Evolutionary conservation across 2,113 vertebrate genomes (phyloP).

Genomic region (Scortum barcoo): DNA sequence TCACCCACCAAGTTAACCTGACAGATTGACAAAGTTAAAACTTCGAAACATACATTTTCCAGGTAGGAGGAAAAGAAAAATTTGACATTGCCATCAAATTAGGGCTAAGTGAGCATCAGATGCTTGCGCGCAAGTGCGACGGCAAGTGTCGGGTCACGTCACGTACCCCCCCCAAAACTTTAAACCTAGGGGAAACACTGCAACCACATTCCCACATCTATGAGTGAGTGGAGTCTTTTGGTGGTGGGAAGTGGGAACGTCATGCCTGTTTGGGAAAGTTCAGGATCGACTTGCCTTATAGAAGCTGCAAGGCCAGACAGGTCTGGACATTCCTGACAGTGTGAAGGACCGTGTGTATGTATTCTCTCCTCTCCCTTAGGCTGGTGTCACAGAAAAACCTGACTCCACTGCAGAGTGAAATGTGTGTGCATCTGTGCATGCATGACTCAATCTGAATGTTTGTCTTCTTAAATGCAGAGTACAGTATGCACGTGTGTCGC

Average conservation of each 20-base stretch:
- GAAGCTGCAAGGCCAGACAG: conserved; percentile 76
- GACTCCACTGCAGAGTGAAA: conserved; percentile 2
- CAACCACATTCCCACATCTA: conserved; percentile 64
- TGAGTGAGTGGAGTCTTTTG: conserved; percentile 34
- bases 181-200: too few relatives aligned
- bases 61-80: conserved; percentile 21
- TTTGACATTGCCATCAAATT: conserved; percentile 27
- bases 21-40: conserved; percentile 56
- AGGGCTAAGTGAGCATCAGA: conserved; percentile 10
- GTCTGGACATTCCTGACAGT: conserved; percentile 69
- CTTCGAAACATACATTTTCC: conserved; percentile 29
- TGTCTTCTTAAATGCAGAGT: neutral
- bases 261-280: conserved; percentile 56
- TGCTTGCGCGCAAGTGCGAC: too few relatives aligned
- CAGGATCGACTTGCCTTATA: conserved; percentile 53
- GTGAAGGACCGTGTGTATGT: conserved; percentile 17
- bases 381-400: conserved; percentile 36
- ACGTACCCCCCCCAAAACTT: too few relatives aligned
- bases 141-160: too few relatives aligned
- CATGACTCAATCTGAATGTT: neutral
- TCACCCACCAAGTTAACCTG: conserved; percentile 63
- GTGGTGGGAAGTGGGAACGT: conserved; percentile 58
- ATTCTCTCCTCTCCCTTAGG: neutral
- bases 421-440: neutral
- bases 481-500: neutral